Evolutionary conservation across 2,797 vertebrate species (phyloP), one percentile per base, ranked within the genome.

Genomic region (Urocyon cinereoargenteus): DNA sequence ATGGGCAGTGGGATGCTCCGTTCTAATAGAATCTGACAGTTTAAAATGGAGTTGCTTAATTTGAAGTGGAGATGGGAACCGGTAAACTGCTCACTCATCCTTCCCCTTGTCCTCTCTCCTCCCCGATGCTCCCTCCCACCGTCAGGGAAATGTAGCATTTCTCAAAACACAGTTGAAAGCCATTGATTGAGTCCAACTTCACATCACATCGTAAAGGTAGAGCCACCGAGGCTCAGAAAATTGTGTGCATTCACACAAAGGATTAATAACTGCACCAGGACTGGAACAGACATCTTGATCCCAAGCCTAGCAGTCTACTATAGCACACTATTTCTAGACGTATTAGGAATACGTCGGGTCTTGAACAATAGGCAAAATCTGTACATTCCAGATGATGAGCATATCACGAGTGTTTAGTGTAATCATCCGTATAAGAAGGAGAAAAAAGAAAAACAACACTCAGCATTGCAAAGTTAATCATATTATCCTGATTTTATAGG

Each of bases 1-100:
- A 70, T 82, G 57, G n/a, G 15, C 70, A 55, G 14, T 87, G 24
- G 22, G 90, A 53, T 83, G 93, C 6, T 91, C 51, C 34, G 16
- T 91, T 97, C 45, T 90, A 85, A 94, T 96, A 96, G 94, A 92
- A 79, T 51, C 26, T 90, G 73, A 59, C 57, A 13, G 34, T 57
- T 92, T 90, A 93, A 96, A 96, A 75, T 64, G 9, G 36, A 92
- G 36, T 81, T 86, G 34, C 59, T 81, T 85, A 97, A 61, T 92
- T 89, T 87, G 28, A 91, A 61, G 28, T 92, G 34, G 73, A 91
- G 72, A 26, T 92, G 36, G 3, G 28, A 95, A 45, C 24, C 16
- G 53, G 28, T 78, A 64, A 94, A 57, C 45, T 94, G 2, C 40
- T 91, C 61, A 96, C 16, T 31, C 45, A 83, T 40, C 53, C 12